These are phyloP conservation scores for Panthera uncia DNA, from an alignment of 2,113 vertebrate species.

Conservation along the genomic window DNA sequence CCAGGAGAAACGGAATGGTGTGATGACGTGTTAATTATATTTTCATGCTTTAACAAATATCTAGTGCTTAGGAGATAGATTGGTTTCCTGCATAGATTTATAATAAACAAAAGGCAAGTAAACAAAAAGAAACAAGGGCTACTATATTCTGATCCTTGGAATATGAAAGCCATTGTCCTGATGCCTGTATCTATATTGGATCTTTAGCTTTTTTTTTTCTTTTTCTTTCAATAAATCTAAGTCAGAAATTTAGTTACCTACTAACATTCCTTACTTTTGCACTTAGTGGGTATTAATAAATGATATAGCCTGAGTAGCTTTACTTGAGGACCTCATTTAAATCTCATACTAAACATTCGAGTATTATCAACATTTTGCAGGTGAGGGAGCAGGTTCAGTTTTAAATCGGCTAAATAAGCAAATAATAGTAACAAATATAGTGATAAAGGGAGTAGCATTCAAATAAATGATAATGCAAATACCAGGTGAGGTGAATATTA, in stretches of 20 bases:
- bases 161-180: not conserved
- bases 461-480: not conserved
- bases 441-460: not conserved
- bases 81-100: not conserved
- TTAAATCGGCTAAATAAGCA: not conserved
- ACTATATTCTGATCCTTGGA: not conserved
- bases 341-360: not conserved
- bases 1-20: not conserved
- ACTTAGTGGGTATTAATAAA: not conserved
- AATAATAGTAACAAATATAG: not conserved
- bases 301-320: not conserved
- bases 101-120: not conserved
- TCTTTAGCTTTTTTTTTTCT: not conserved
- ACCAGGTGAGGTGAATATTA: not conserved
- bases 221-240: not conserved
- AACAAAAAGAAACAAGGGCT: not conserved
- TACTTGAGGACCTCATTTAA: not conserved
- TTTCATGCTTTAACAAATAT: constrained; percentile 42
- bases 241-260: not conserved
- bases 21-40: constrained; percentile 21
- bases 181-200: not conserved
- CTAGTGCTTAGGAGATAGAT: not conserved
- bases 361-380: not conserved
- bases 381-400: not conserved
- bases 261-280: not conserved